Conservation (phyloP, 1,140 invertebrate species). For the Drosophila nasuta region DNA sequence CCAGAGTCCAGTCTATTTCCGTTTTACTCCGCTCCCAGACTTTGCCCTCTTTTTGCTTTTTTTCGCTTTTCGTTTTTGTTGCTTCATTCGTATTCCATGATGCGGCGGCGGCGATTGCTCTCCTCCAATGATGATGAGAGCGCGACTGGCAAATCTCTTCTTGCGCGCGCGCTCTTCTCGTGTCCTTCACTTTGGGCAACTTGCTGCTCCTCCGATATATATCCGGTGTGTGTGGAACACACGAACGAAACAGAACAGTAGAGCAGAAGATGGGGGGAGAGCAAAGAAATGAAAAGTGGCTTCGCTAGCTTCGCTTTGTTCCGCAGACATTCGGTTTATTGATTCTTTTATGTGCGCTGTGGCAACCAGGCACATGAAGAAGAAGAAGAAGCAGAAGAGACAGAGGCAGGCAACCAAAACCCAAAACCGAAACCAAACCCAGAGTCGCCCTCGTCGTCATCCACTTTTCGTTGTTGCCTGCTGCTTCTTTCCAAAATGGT, state of each 20-base stretch:
- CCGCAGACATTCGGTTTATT: constrained; percentile 39
- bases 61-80: background rate
- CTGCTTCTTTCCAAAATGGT: constrained; percentile 58
- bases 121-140: constrained; percentile 1
- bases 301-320: constrained; percentile 49
- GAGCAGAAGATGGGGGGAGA: constrained; percentile 6
- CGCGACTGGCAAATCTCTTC: too few species aligned
- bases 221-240: constrained; percentile 38
- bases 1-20: constrained; percentile 47
- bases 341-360: constrained; percentile 36
- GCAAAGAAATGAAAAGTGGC: constrained; percentile 35
- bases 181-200: constrained; percentile 49
- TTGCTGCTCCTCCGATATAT: constrained; percentile 48
- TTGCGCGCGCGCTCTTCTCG: constrained; percentile 48
- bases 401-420: constrained; percentile 22
- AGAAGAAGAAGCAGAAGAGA: constrained; percentile 25
- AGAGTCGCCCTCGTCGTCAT: constrained; percentile 49
- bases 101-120: constrained; percentile 7
- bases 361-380: background rate
- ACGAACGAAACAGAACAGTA: constrained; percentile 24
- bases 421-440: constrained; percentile 8
- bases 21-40: constrained; percentile 14
- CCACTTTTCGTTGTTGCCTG: constrained; percentile 44
- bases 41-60: background rate
- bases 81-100: background rate